A percentile compares a stretch with the other conserved stretches of the same genome.
Conservation (phyloP, 2,888 invertebrate genomes). For the Tribolium freemani region DNA sequence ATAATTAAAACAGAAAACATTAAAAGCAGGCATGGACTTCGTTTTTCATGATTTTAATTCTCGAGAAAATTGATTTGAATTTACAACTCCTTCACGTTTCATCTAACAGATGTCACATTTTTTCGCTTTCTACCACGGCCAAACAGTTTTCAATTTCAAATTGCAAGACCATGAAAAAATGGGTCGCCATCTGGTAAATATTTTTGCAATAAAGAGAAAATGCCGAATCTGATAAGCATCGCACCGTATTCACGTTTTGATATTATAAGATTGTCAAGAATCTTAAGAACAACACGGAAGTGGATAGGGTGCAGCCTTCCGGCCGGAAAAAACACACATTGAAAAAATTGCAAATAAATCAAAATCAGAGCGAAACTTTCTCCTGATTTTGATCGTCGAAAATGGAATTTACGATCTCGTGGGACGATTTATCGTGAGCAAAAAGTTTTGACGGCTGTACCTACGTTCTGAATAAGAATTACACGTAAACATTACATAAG, state of each 20-base stretch:
- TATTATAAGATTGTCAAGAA: not conserved
- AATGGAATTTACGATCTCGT: not conserved
- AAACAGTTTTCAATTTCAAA: not conserved
- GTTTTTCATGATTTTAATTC: not conserved
- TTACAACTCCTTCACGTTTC: not conserved
- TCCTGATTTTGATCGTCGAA: not conserved
- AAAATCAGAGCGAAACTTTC: not conserved
- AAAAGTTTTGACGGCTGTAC: not conserved
- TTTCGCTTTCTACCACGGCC: not conserved
- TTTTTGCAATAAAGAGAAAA: not conserved
- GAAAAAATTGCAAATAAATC: not conserved
- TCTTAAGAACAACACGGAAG: not conserved
- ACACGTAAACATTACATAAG: not conserved
- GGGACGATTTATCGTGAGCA: not conserved
- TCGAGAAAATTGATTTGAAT: not conserved
- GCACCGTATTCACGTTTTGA: not conserved
- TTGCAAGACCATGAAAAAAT: not conserved
- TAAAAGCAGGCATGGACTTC: not conserved
- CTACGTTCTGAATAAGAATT: not conserved
- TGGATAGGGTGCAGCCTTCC: not conserved
- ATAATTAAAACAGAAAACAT: not conserved
- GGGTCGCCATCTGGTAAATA: not conserved
- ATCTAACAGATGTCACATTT: not conserved
- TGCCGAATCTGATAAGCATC: not conserved
- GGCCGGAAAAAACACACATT: not conserved